phyloP scores from a whole-genome alignment of 30 jellyfish, hydroid and myxozoan genomes.

The Chironex yamaguchii region DNA sequence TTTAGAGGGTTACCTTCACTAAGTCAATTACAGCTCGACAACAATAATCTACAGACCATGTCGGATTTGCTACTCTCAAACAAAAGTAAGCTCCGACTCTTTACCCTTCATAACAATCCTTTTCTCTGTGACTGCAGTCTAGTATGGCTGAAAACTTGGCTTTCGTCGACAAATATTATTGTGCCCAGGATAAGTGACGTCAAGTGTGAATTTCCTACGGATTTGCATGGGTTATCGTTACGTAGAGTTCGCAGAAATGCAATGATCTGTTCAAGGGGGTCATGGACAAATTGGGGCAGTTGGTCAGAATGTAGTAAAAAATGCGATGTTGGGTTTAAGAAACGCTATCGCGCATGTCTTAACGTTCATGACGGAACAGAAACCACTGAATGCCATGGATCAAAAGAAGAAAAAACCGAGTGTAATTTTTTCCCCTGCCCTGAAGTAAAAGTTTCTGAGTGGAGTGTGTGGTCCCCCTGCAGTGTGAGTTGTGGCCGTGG shows the following conservation, averaged over 20 bases:
- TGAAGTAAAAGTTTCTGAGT: slow-evolving; percentile 63
- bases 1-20: slow-evolving; percentile 64
- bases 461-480: slow-evolving; percentile 95
- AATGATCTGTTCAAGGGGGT: slow-evolving; percentile 64
- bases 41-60: slow-evolving; percentile 72
- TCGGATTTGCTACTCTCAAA: slow-evolving; percentile 26
- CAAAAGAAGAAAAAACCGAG: slow-evolving; percentile 61
- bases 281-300: slow-evolving; percentile 90
- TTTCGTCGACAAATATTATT: slow-evolving; percentile 25
- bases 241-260: slow-evolving; percentile 32
- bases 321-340: slow-evolving; percentile 89
- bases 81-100: slow-evolving; percentile 36
- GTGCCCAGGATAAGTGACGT: slow-evolving; percentile 69
- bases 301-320: slow-evolving; percentile 94
- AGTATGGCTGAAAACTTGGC: slow-evolving; percentile 74
- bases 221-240: slow-evolving; percentile 59
- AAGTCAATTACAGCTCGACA: slow-evolving; percentile 74
- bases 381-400: slow-evolving; percentile 81
- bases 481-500: slow-evolving; percentile 75
- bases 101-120: slow-evolving; percentile 82
- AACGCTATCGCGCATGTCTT: slow-evolving; percentile 83
- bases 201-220: slow-evolving; percentile 68
- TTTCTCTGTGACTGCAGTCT: slow-evolving; percentile 82
- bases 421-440: slow-evolving; percentile 90
- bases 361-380: slow-evolving; percentile 27